Conservation (phyloP, 1,140 invertebrate species). For the Dysdera silvatica region DNA sequence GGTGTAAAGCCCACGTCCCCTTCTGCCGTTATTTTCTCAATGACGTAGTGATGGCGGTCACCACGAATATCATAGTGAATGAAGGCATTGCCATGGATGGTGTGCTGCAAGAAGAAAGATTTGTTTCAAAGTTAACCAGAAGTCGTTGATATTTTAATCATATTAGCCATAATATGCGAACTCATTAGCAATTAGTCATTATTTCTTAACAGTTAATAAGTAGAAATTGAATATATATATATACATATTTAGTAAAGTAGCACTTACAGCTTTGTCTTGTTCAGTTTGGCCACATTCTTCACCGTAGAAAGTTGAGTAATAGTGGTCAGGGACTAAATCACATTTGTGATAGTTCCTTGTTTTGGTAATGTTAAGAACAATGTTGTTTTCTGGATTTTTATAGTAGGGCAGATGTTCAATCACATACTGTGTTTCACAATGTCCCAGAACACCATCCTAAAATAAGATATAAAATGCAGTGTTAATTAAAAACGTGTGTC, state of each 20-base stretch:
- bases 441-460: conserved; percentile 23
- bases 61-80: conserved; percentile 30
- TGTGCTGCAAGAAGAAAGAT: conserved; percentile 21
- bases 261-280: conserved; percentile 16
- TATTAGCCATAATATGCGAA: too few species aligned
- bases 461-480: too few species aligned
- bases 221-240: neutral
- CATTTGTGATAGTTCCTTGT: conserved; percentile 35
- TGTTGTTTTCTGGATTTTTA: conserved; percentile 15
- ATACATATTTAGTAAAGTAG: neutral
- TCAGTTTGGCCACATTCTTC: conserved; percentile 21
- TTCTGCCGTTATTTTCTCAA: conserved; percentile 21
- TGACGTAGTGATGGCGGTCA: conserved; percentile 30
- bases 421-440: conserved; percentile 30
- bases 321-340: conserved; percentile 7
- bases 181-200: too few species aligned
- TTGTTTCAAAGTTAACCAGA: too few species aligned
- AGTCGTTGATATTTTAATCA: too few species aligned
- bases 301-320: conserved; percentile 19
- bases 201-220: too few species aligned
- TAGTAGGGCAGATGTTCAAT: conserved; percentile 19
- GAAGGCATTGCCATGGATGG: conserved; percentile 9
- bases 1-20: conserved; percentile 26
- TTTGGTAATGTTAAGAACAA: conserved; percentile 37
- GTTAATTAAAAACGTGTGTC: too few species aligned